Conservation (phyloP, 2,888 invertebrate genomes). For the Drosophila cyrtoloma region DNA sequence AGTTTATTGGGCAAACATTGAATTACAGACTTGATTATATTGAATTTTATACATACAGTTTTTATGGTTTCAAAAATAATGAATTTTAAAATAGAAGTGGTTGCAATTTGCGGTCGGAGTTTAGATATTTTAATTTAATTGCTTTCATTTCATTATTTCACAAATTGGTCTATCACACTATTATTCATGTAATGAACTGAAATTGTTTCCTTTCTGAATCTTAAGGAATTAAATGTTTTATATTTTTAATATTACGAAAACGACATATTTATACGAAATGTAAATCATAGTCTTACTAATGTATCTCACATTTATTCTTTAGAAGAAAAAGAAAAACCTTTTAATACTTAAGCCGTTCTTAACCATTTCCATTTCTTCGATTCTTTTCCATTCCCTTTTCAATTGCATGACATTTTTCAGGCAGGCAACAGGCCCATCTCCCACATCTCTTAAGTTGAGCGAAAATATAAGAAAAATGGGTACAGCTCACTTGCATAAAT, state of each 20-base stretch:
- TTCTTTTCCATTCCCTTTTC: slow-evolving; percentile 43
- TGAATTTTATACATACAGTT: neutral
- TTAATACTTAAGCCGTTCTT: neutral
- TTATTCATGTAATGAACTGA: neutral
- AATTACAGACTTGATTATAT: neutral
- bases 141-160: neutral
- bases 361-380: neutral
- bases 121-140: neutral
- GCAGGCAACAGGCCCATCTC: slow-evolving; percentile 49
- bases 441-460: slow-evolving; percentile 49
- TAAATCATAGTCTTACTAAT: neutral
- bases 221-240: neutral
- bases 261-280: neutral
- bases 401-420: slow-evolving; percentile 55
- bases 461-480: slow-evolving; percentile 12
- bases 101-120: neutral
- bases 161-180: neutral
- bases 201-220: neutral
- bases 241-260: neutral
- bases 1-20: slow-evolving; percentile 12
- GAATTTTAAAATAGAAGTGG: neutral
- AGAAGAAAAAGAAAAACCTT: neutral
- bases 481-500: slow-evolving; percentile 52
- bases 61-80: neutral
- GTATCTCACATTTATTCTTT: neutral